Evolutionary conservation across 2,113 vertebrate genomes (phyloP).

Genomic region (Bubo bubo): DNA sequence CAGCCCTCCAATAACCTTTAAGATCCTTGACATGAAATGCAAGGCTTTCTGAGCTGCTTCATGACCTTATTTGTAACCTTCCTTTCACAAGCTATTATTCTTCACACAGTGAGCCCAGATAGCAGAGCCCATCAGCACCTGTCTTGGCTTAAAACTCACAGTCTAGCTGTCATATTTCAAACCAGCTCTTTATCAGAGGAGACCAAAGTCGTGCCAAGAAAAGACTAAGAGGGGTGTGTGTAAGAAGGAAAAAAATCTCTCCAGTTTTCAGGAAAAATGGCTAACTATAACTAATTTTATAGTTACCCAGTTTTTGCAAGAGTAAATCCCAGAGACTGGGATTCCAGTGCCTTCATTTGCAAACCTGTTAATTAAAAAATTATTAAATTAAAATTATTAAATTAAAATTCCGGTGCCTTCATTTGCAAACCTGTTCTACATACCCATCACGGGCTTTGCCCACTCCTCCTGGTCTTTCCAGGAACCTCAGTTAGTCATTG

Average conservation of each 20-base stretch:
- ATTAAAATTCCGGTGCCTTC: neutral
- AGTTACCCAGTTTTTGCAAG: neutral
- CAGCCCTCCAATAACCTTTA: slow-evolving; percentile 1
- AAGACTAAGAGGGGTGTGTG: neutral
- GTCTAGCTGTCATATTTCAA: neutral
- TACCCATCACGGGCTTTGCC: neutral
- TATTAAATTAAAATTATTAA: too few relatives aligned
- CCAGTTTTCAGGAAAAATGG: neutral
- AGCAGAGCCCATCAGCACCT: slow-evolving; percentile 43
- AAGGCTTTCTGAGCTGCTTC: neutral
- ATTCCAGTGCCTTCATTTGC: neutral
- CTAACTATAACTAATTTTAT: neutral
- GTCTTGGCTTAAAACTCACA: neutral
- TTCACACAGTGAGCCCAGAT: neutral
- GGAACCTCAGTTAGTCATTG: neutral
- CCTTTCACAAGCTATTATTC: slow-evolving; percentile 44
- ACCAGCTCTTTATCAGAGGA: neutral
- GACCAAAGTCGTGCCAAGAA: neutral
- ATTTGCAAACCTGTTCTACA: neutral
- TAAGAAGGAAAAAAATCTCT: neutral
- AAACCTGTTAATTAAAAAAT: neutral
- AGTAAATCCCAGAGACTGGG: neutral
- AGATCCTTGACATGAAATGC: slow-evolving; percentile 19
- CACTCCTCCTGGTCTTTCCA: neutral
- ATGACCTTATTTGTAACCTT: slow-evolving; percentile 20